Conservation (phyloP, 2,113 vertebrate genomes). For the Oncorhynchus mykiss region DNA sequence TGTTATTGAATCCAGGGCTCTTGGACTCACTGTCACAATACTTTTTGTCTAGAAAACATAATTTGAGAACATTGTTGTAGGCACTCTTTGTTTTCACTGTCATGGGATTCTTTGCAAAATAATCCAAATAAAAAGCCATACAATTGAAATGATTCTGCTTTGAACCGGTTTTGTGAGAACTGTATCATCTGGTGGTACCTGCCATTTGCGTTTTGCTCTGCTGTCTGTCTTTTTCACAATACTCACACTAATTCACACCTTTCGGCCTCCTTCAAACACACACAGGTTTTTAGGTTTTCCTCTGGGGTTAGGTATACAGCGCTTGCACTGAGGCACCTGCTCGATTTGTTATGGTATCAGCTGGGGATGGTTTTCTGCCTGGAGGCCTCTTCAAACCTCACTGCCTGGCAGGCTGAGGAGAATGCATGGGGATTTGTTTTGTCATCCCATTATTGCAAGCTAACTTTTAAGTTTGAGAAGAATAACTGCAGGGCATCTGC, state of each 20-base stretch:
- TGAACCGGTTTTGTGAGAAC: neutral
- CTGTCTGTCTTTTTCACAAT: neutral
- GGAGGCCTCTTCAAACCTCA: neutral
- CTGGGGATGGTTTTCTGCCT: neutral
- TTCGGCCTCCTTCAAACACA: neutral
- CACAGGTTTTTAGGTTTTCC: neutral
- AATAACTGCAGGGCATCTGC: slow-evolving; percentile 32
- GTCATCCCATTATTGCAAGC: slow-evolving; percentile 49
- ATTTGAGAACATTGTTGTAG: slow-evolving; percentile 8
- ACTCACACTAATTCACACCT: neutral
- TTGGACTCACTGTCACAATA: slow-evolving; percentile 15
- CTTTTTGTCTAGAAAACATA: slow-evolving; percentile 7
- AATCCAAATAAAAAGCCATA: too few species aligned
- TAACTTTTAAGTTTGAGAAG: slow-evolving; percentile 48
- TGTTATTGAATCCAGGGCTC: slow-evolving; percentile 19
- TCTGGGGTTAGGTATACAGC: neutral
- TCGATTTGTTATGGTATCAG: neutral
- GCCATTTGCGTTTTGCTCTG: neutral
- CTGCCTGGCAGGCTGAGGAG: slow-evolving; percentile 31
- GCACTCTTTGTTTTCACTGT: neutral
- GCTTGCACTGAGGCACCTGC: neutral
- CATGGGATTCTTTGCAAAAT: too few species aligned
- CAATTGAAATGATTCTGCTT: neutral
- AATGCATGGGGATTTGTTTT: slow-evolving; percentile 39
- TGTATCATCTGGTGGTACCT: neutral